A percentile compares a stretch with the other conserved stretches of the same genome.
phyloP scores from a whole-genome alignment of 2,113 vertebrate genomes.

The Pithys albifrons region DNA sequence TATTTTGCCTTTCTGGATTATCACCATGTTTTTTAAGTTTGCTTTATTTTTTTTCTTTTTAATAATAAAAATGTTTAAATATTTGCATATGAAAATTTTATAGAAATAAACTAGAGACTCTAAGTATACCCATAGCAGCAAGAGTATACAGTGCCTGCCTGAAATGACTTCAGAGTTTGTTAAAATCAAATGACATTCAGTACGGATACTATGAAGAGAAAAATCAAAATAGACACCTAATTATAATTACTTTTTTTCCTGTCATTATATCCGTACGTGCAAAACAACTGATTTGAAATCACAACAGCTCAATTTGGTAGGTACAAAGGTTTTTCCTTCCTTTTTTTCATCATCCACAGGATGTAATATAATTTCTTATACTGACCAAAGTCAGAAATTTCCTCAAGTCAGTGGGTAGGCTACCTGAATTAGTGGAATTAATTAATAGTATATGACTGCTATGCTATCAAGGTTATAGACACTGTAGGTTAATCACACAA shows the following conservation, averaged over 20 bases:
- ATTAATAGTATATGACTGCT: not conserved
- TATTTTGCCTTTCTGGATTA: not conserved
- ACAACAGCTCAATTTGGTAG: constrained; percentile 68
- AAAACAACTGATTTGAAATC: constrained; percentile 77
- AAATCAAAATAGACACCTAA: constrained; percentile 81
- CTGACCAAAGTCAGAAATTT: constrained; percentile 52
- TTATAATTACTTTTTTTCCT: constrained; percentile 78
- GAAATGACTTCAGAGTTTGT: constrained; percentile 73
- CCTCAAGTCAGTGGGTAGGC: not conserved
- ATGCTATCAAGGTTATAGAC: not conserved
- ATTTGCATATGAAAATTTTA: constrained; percentile 22
- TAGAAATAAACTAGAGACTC: constrained; percentile 48
- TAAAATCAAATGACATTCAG: constrained; percentile 81
- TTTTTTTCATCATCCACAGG: constrained; percentile 60
- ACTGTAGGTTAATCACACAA: not conserved
- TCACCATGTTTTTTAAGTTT: not conserved
- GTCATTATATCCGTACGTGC: constrained; percentile 75
- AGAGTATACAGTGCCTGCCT: constrained; percentile 44
- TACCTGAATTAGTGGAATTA: constrained; percentile 43
- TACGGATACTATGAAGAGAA: constrained; percentile 77
- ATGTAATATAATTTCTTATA: constrained; percentile 54
- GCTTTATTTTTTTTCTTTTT: not conserved
- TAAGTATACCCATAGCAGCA: constrained; percentile 49
- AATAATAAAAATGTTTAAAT: constrained; percentile 30
- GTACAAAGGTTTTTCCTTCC: constrained; percentile 70